Conservation (phyloP, 2,888 invertebrate species). For the Nymphalis c-album region DNA sequence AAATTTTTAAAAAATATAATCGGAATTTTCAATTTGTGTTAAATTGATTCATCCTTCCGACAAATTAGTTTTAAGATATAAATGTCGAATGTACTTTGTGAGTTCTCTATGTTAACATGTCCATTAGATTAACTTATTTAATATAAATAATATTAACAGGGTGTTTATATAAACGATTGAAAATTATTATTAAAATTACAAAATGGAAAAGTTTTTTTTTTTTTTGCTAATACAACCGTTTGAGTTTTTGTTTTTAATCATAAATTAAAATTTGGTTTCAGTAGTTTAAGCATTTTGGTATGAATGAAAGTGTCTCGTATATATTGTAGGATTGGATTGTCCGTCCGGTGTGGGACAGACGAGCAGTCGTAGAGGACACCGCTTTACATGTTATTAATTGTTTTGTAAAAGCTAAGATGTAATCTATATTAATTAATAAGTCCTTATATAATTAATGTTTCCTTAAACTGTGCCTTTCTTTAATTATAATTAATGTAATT, state of each 20-base stretch:
- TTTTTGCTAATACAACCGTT: background rate
- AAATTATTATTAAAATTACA: constrained; percentile 1
- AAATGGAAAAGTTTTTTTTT: background rate
- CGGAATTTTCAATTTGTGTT: background rate
- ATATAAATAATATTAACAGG: constrained; percentile 19
- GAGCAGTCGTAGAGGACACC: constrained; percentile 12
- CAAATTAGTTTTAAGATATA: constrained; percentile 1
- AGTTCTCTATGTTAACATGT: constrained; percentile 4
- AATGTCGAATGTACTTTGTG: background rate
- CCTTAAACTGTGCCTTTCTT: constrained; percentile 33
- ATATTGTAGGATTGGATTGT: background rate
- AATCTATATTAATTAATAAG: constrained; percentile 16
- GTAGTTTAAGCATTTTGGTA: background rate
- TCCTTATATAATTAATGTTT: constrained; percentile 30
- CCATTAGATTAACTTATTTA: constrained; percentile 22
- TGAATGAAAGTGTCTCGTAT: background rate
- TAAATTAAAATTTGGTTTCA: background rate
- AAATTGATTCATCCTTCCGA: constrained; percentile 4
- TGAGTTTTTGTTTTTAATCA: constrained; percentile 4
- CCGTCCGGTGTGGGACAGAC: background rate
- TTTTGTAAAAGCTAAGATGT: constrained; percentile 30
- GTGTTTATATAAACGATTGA: constrained; percentile 4
- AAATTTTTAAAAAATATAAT: constrained; percentile 15
- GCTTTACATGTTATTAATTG: constrained; percentile 20
- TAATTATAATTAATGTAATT: constrained; percentile 23